These are phyloP conservation scores for Cydia fagiglandana DNA, from an alignment of 1,140 invertebrate genomes.

Conservation along the genomic window DNA sequence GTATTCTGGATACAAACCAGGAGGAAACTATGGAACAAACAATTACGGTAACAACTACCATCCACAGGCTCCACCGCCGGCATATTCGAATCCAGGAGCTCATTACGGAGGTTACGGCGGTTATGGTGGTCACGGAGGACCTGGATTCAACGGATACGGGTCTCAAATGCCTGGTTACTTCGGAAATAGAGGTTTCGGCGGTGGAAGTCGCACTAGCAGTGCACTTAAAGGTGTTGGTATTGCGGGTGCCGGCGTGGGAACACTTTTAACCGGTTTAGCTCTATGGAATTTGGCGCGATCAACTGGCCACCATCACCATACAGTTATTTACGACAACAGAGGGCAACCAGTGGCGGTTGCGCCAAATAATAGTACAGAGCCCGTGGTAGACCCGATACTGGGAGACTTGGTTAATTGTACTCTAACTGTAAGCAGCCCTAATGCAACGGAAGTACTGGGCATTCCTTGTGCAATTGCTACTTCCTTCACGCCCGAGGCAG, in stretches of 20 bases:
- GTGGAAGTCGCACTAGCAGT: constrained; percentile 59
- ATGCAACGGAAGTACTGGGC: constrained; percentile 68
- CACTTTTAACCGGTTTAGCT: constrained; percentile 73
- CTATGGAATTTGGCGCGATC: constrained; percentile 77
- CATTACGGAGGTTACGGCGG: constrained; percentile 48
- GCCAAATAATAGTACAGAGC: constrained; percentile 56
- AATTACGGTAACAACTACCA: constrained; percentile 44
- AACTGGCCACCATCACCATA: constrained; percentile 67
- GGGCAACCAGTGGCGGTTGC: constrained; percentile 69
- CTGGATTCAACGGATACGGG: constrained; percentile 32
- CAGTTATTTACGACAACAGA: constrained; percentile 70
- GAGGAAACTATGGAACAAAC: constrained; percentile 36
- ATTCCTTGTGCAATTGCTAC: constrained; percentile 78
- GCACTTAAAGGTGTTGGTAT: constrained; percentile 68
- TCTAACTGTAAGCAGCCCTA: constrained; percentile 66
- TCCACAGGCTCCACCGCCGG: constrained; percentile 48
- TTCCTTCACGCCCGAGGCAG: constrained; percentile 71
- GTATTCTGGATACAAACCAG: constrained; percentile 39
- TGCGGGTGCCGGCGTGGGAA: constrained; percentile 72
- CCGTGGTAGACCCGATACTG: constrained; percentile 64
- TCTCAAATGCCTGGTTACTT: constrained; percentile 67
- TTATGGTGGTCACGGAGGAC: constrained; percentile 42
- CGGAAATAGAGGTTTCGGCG: constrained; percentile 58
- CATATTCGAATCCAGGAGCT: constrained; percentile 47
- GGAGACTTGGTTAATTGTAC: constrained; percentile 74